Conservation (phyloP, 2,113 vertebrate genomes). For the Nerophis ophidion region DNA sequence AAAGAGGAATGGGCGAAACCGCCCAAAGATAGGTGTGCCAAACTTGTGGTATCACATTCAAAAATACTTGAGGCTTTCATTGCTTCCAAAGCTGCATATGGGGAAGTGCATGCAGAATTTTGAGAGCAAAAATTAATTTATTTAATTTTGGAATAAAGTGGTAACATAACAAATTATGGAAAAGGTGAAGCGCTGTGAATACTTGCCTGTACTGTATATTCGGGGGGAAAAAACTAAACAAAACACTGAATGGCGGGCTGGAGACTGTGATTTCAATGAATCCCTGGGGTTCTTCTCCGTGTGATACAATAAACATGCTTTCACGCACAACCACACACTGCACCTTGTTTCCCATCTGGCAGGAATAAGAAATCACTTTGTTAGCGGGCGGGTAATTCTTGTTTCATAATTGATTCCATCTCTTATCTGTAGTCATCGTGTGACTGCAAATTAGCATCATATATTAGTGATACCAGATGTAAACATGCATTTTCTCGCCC, state of each 20-base stretch:
- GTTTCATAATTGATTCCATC: conserved; percentile 29
- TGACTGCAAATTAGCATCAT: conserved; percentile 26
- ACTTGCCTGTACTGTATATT: too few relatives aligned
- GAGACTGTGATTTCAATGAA: not conserved
- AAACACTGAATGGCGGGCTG: not conserved
- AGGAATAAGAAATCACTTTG: conserved; percentile 29
- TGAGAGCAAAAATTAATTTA: too few relatives aligned
- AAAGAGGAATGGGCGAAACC: too few relatives aligned
- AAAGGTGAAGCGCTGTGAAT: too few relatives aligned
- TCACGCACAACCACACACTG: not conserved
- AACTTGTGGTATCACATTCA: too few relatives aligned
- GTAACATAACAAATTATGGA: too few relatives aligned
- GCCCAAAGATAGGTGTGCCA: too few relatives aligned
- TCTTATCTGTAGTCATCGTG: conserved; percentile 18
- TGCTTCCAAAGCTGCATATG: too few relatives aligned
- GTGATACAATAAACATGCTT: conserved; percentile 5
- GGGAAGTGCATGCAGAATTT: too few relatives aligned
- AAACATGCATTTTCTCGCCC: conserved; percentile 19
- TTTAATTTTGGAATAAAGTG: too few relatives aligned
- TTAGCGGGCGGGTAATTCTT: conserved; percentile 29
- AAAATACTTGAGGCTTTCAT: too few relatives aligned
- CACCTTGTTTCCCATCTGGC: conserved; percentile 23
- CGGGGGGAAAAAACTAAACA: too few relatives aligned
- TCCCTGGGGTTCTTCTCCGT: not conserved
- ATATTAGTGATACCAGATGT: conserved; percentile 17